Conservation (phyloP, 2,797 vertebrate species). For the Micropoecilia bifurca region DNA sequence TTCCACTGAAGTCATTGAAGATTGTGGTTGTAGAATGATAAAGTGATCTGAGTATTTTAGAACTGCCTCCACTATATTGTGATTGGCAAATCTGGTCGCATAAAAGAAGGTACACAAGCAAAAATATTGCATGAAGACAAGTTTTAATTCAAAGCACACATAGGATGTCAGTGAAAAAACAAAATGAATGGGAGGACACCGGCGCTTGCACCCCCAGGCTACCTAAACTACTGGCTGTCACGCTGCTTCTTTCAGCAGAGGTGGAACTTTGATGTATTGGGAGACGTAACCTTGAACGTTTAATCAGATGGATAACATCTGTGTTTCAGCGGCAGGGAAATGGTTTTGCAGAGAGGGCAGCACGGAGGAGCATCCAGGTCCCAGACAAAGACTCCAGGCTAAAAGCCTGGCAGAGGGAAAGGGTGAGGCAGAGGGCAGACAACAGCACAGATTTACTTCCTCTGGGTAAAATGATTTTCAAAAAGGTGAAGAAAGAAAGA, state of each 20-base stretch:
- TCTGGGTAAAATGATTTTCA: slow-evolving; percentile 35
- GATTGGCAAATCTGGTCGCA: background rate
- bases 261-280: slow-evolving; percentile 74
- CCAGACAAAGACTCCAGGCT: slow-evolving; percentile 59
- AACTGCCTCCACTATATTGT: background rate
- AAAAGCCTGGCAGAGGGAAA: slow-evolving; percentile 51
- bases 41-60: background rate
- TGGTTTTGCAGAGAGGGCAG: slow-evolving; percentile 64
- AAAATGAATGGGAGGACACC: slow-evolving; percentile 42
- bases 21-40: background rate
- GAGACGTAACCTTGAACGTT: slow-evolving; percentile 78
- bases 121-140: background rate
- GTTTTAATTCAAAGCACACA: slow-evolving; percentile 11
- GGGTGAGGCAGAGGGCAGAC: slow-evolving; percentile 50
- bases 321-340: slow-evolving; percentile 72
- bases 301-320: slow-evolving; percentile 81
- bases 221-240: slow-evolving; percentile 64
- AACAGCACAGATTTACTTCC: slow-evolving; percentile 52
- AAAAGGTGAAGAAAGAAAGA: background rate
- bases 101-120: background rate
- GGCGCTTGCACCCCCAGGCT: slow-evolving; percentile 47
- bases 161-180: slow-evolving; percentile 7
- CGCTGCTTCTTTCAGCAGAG: slow-evolving; percentile 51
- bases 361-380: slow-evolving; percentile 40
- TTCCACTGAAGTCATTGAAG: background rate